Base-by-base conservation (phyloP, 2,888 invertebrate species). In the Thalpophila matura region DNA sequence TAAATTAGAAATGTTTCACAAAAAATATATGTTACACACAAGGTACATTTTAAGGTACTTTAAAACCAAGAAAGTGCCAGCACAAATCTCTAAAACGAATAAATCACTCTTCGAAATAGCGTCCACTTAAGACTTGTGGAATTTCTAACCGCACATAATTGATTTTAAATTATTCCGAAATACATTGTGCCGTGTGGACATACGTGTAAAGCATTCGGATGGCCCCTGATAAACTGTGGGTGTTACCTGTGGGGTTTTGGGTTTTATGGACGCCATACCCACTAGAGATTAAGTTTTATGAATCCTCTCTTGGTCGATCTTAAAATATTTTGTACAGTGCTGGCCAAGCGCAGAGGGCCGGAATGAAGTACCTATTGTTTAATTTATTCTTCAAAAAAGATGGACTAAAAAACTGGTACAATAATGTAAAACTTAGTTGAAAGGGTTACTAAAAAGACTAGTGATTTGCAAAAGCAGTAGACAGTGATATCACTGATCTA, bases 141-240 rank as follows among this genome's bases (percentile, higher is more conserved):
- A 86, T 86, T 85, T 82, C 78, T 80, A 82, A 79, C 79, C 70
- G 73, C 77, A 83, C 80, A 80, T 87, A 87, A 87, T 87, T 87
- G 87, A 86, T 86, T 87, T 84, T 85, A 86, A 87, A 86, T 87
- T 86, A 86, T 84, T 83, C 84, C 77, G 74, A 81, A 84, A 83
- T 79, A 85, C 79, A 85, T 77, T 84, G 84, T 82, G 74, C 70
- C 74, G 67, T 74, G 80, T 75, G 79, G 80, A 68, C 79, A 82
- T 82, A 84, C 85, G 85, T 86, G 86, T 73, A 79, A 83, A 79
- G 85, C 84, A 83, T 87, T 81, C 72, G 82, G 79, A 86, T 85
- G 77, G 82, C 77, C 82, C 73, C 57, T 77, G 83, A 84, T 86
- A 84, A 79, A 77, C 79, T 61, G 81, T 78, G 78, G 77, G 81